Percentiles rank a stretch among this genome's conserved stretches.
Evolutionary conservation across 2,113 vertebrate genomes (phyloP).

Genomic region (Coryphaenoides rupestris): DNA sequence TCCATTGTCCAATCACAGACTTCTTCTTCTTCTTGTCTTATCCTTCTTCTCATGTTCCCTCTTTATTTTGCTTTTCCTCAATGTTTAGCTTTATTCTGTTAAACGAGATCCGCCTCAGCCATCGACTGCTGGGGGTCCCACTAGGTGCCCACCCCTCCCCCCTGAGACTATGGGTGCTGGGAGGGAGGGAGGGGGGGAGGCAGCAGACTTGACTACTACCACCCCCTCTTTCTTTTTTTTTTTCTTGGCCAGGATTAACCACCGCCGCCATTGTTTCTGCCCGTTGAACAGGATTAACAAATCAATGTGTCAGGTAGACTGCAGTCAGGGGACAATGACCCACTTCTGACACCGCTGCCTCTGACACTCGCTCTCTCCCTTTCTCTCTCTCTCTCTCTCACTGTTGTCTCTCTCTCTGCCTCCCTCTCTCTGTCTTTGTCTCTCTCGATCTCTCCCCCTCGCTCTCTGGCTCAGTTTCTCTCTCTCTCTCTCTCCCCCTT

Average conservation of each 20-base stretch:
- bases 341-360: conserved; percentile 67
- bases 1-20: too few species aligned
- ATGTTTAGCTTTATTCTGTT: too few species aligned
- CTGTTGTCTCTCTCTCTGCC: too few species aligned
- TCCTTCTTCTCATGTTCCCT: conserved; percentile 18
- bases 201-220: conserved; percentile 55
- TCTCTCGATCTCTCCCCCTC: too few species aligned
- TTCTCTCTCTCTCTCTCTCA: too few species aligned
- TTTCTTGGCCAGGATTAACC: conserved; percentile 62
- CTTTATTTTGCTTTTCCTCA: too few species aligned
- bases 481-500: too few species aligned
- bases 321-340: conserved; percentile 77
- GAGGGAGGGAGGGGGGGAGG: neutral
- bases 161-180: too few species aligned
- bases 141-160: neutral
- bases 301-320: conserved; percentile 80
- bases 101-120: too few species aligned
- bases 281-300: conserved; percentile 78
- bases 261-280: conserved; percentile 76
- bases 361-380: conserved; percentile 15
- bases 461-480: too few species aligned
- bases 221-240: conserved; percentile 44
- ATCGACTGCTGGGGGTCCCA: too few species aligned
- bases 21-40: neutral
- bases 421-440: too few species aligned